Conservation (phyloP, 2,888 invertebrate genomes). For the Abrostola tripartita region DNA sequence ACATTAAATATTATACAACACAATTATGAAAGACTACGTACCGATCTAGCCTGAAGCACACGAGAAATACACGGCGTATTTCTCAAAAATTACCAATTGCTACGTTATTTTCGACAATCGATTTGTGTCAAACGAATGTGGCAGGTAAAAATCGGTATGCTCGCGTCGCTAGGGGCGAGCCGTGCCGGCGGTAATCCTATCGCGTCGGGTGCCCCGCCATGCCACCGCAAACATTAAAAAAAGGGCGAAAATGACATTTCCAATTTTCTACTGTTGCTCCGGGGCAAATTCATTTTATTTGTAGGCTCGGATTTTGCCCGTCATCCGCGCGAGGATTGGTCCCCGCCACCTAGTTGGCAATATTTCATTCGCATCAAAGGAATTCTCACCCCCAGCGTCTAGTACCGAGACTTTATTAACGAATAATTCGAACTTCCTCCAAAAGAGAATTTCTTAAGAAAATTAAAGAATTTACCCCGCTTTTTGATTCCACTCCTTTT, state of each 20-base stretch:
- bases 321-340: slow-evolving; percentile 74
- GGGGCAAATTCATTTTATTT: slow-evolving; percentile 86
- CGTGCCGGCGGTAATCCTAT: slow-evolving; percentile 77
- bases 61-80: slow-evolving; percentile 50
- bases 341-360: slow-evolving; percentile 73
- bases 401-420: slow-evolving; percentile 78
- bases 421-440: slow-evolving; percentile 78
- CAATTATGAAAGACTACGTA: not conserved
- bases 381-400: slow-evolving; percentile 67
- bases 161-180: slow-evolving; percentile 68
- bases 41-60: slow-evolving; percentile 9
- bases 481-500: slow-evolving; percentile 72
- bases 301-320: slow-evolving; percentile 83
- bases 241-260: slow-evolving; percentile 89
- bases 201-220: slow-evolving; percentile 68
- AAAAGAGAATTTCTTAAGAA: slow-evolving; percentile 77
- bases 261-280: slow-evolving; percentile 88
- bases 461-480: slow-evolving; percentile 78
- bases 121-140: slow-evolving; percentile 73
- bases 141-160: slow-evolving; percentile 74
- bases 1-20: not conserved
- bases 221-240: slow-evolving; percentile 87
- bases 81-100: slow-evolving; percentile 75
- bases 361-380: slow-evolving; percentile 86
- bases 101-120: slow-evolving; percentile 74